Evolutionary conservation across 2,113 vertebrate genomes (phyloP), one percentile per base, ranked within the genome.

Genomic region (Ciconia stormi): DNA sequence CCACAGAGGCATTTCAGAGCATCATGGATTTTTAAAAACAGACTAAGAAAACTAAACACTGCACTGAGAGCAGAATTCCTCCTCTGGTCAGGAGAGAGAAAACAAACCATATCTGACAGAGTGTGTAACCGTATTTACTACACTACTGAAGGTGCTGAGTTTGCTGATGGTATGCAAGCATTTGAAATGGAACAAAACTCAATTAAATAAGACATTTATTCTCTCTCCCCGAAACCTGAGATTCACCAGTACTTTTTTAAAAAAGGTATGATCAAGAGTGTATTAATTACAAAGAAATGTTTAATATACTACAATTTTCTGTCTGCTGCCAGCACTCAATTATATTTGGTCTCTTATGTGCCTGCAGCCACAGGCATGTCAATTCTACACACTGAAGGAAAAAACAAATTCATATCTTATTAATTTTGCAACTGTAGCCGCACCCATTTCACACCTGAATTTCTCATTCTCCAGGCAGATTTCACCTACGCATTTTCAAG

Each of bases 291-390:
- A 90, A 74, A 97, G 93, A 97, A 90, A 91, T 56, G 79, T 93
- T 95, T 97, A 96, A 97, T 94, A 95, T 83, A 76, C 13, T 66
- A 40, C 36, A 91, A 29, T 72, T 97, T 89, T 95, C 86, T 84
- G 6, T 97, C 47, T 98, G 72, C 80, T 98, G 95, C 95, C 95
- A 98, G 67, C 66, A 78, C 26, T 95, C 63, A 7, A 92, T 97
- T 96, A 87, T 83, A 95, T 96, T 90, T 87, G 93, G 77, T 95
- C 74, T 96, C 66, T 58, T 80, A 83, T 46, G 59, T 86, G 97
- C 98, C 98, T 94, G 95, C 90, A 98, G 98, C 95, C 95, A 97
- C 8, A 90, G 97, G 79, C 98, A 98, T 97, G 98, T 97, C 81
- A 47, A 96, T 95, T 95, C 98, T n/a, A 62, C 86, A 87, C 96